Conservation (phyloP, 2,113 vertebrate species). For the Myotis lucifugus region DNA sequence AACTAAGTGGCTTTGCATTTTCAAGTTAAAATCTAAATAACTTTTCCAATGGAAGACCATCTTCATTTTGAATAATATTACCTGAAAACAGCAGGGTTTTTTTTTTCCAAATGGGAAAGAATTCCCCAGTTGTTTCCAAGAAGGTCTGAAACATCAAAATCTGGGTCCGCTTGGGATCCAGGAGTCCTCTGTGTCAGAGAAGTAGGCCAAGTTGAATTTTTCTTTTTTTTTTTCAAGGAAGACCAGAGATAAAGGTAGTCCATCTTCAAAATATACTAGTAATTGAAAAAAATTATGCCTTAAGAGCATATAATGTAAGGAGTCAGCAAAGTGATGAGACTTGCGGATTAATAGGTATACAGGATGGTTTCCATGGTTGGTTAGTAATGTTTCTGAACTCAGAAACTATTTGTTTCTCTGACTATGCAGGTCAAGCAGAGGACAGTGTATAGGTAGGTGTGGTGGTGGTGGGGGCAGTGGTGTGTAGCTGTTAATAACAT, state of each 20-base stretch:
- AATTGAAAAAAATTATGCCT: neutral
- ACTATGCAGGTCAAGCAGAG: slow-evolving; percentile 8
- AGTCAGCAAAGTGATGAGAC: neutral
- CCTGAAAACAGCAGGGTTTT: neutral
- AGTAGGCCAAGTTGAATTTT: neutral
- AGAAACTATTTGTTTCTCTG: slow-evolving; percentile 13
- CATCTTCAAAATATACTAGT: neutral
- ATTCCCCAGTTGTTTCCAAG: neutral
- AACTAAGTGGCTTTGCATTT: neutral
- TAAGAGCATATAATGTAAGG: neutral
- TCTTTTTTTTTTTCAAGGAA: neutral
- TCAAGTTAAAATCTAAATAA: neutral
- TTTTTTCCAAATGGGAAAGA: neutral
- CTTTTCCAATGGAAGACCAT: neutral
- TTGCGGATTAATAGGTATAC: neutral
- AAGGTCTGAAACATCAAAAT: neutral
- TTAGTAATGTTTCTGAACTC: neutral
- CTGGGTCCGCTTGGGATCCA: neutral
- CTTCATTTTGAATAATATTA: neutral
- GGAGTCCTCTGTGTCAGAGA: neutral
- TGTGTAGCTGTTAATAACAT: neutral
- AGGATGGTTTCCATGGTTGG: neutral
- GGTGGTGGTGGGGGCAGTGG: neutral
- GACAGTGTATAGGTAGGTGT: neutral
- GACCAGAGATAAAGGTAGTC: neutral